A percentile compares a stretch with the other conserved stretches of the same genome.
Evolutionary conservation across 2,113 vertebrate species (phyloP).

Genomic region (Herpetotheres cachinnans): DNA sequence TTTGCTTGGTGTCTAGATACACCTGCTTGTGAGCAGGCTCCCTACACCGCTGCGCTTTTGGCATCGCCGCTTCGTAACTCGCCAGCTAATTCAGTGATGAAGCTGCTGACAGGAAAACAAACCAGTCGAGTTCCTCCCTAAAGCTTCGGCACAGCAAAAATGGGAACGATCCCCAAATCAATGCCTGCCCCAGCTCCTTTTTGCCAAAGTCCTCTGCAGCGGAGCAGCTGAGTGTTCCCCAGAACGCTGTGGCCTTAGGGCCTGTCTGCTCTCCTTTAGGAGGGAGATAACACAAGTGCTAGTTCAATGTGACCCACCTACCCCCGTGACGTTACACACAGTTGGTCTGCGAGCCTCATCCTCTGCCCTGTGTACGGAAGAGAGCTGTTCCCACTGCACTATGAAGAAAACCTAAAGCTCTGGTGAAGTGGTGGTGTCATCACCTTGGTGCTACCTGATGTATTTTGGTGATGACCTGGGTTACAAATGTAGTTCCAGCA

Average conservation of each 20-base stretch:
- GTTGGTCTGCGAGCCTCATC: neutral
- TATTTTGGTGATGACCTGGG: neutral
- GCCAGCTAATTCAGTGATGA: neutral
- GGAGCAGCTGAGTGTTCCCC: neutral
- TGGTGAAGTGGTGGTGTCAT: neutral
- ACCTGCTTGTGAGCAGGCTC: neutral
- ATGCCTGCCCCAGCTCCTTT: neutral
- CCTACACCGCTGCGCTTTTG: neutral
- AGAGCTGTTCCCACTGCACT: neutral
- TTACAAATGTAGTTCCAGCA: neutral
- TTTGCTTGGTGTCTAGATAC: neutral
- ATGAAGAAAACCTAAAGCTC: neutral
- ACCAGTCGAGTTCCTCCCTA: neutral
- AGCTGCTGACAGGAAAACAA: neutral
- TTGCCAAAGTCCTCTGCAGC: neutral
- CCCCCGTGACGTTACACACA: neutral
- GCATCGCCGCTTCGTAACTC: neutral
- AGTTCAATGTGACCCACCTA: neutral
- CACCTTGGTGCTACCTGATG: accelerated
- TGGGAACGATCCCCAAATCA: neutral
- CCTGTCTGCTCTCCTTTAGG: neutral
- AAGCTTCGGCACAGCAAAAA: neutral
- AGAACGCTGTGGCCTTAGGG: neutral
- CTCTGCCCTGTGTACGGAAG: accelerated
- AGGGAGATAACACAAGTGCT: accelerated